Base-by-base conservation (phyloP, 35 echinoderm and acorn worm genomes). In the Apostichopus parvimensis region DNA sequence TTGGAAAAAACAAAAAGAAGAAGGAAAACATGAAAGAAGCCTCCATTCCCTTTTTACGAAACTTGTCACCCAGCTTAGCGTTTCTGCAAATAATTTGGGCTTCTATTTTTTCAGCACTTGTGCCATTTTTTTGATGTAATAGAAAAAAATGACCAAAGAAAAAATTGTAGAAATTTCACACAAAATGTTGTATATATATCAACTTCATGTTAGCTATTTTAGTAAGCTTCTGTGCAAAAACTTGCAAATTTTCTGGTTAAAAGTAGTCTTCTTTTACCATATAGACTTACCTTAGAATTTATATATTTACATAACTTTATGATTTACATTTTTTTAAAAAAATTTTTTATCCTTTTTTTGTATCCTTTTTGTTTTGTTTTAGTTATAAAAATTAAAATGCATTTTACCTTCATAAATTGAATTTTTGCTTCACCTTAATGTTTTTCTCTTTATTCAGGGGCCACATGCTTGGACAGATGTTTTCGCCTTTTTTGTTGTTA, bases 1-100 rank as follows among this genome's bases (percentile, higher is more conserved):
- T 72, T 88, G 26, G 7, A 52, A 88, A 88, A 71, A 71, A 45
- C 2, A 45, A 45, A 4, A 45, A 3, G 34, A 45, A 45, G 34
- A 45, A 45, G 34, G 4, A 45, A 45, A 45, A 45, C 34, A 45
- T 12, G 9, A 88, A 88, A 88, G 26, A 66, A 72, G 68, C 86
- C 45, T 88, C 62, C 86, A 84, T 84, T 58, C 56, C 81, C 81
- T 58, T 84, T 82, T 58, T 59, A 84, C 55, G 55, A 75, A 18
- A 75, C 55, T 84, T 59, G 81, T 84, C 81, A 84, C 81, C 81
- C 81, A 84, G 81, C 81, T 84, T 84, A 58, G 54, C 81, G 23
- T 84, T 84, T 58, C 81, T 84, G 81, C 81, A 84, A 84, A 84
- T 84, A 84, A 84, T 84, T 84, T 84, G 81, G 81, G 81, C 81